These are phyloP conservation scores for Sinocyclocheilus rhinocerous DNA, from an alignment of 2,113 vertebrate species.

Conservation along the genomic window DNA sequence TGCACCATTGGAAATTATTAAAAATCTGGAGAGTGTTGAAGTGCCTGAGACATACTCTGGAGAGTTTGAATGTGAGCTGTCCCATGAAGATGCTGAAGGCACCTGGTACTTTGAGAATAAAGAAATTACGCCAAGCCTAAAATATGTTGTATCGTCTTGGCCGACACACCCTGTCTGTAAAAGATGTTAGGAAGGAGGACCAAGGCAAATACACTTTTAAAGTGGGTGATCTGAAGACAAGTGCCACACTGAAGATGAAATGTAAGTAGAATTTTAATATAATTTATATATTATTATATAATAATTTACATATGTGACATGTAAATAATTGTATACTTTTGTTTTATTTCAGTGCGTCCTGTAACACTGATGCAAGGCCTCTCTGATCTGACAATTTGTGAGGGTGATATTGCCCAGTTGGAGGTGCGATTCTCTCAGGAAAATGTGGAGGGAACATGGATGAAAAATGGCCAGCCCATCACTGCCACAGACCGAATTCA, in stretches of 20 bases:
- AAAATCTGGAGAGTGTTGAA: slow-evolving; percentile 87
- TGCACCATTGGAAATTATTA: slow-evolving; percentile 86
- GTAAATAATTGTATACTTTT: background rate
- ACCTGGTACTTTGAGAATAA: slow-evolving; percentile 89
- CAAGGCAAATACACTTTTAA: slow-evolving; percentile 94
- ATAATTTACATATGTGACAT: no score
- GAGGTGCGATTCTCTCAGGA: slow-evolving; percentile 96
- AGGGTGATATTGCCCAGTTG: slow-evolving; percentile 96
- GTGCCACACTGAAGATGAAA: slow-evolving; percentile 90
- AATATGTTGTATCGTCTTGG: slow-evolving; percentile 88
- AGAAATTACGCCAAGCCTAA: slow-evolving; percentile 82
- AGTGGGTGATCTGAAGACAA: slow-evolving; percentile 85
- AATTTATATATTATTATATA: background rate
- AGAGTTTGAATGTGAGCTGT: slow-evolving; percentile 91
- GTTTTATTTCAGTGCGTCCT: slow-evolving; percentile 82
- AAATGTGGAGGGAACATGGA: slow-evolving; percentile 93
- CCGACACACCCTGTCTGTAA: slow-evolving; percentile 87
- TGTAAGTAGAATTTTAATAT: slow-evolving; percentile 75
- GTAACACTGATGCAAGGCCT: slow-evolving; percentile 93
- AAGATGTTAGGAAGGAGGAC: slow-evolving; percentile 91
- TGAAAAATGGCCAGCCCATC: slow-evolving; percentile 87
- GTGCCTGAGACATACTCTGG: slow-evolving; percentile 91
- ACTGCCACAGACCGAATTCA: slow-evolving; percentile 88
- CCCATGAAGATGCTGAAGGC: slow-evolving; percentile 89
- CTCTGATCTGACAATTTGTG: slow-evolving; percentile 90